Conservation (phyloP, 1,140 invertebrate species). For the Lepidurus packardi region DNA sequence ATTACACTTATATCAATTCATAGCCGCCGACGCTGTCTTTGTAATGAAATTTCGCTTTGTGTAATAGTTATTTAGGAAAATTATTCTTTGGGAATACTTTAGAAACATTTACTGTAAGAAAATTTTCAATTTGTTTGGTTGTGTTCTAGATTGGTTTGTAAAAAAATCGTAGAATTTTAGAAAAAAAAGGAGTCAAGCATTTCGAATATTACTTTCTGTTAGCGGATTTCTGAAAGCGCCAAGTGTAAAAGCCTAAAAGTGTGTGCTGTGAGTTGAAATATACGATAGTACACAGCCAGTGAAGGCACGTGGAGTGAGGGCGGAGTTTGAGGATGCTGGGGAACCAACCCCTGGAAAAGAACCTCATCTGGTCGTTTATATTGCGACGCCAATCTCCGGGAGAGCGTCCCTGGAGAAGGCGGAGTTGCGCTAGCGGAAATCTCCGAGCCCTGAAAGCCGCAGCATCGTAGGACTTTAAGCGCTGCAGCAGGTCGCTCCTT, state of each 20-base stretch:
- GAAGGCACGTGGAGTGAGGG: conserved; percentile 7
- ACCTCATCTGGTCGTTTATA: conserved; percentile 21
- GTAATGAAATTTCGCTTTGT: neutral
- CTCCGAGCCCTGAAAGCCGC: neutral
- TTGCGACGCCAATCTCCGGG: conserved; percentile 17
- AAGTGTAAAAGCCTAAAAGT: neutral
- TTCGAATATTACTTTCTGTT: neutral
- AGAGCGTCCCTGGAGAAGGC: conserved; percentile 4
- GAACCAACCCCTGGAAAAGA: conserved; percentile 9
- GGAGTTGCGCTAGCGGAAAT: conserved; percentile 17
- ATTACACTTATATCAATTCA: neutral
- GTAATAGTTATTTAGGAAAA: neutral
- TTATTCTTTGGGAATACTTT: neutral
- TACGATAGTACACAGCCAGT: neutral
- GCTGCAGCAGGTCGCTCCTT: neutral
- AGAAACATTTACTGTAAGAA: neutral
- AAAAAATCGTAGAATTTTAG: neutral
- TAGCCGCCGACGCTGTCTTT: neutral
- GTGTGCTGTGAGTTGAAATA: neutral
- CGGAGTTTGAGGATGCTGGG: conserved; percentile 11
- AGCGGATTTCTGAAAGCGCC: neutral
- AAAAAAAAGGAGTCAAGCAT: neutral
- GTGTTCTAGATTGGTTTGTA: too few species aligned
- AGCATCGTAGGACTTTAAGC: conserved; percentile 13
- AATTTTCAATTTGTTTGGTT: neutral